These are phyloP conservation scores for Argyresthia goedartella DNA, from an alignment of 2,888 invertebrate species.

Conservation along the genomic window DNA sequence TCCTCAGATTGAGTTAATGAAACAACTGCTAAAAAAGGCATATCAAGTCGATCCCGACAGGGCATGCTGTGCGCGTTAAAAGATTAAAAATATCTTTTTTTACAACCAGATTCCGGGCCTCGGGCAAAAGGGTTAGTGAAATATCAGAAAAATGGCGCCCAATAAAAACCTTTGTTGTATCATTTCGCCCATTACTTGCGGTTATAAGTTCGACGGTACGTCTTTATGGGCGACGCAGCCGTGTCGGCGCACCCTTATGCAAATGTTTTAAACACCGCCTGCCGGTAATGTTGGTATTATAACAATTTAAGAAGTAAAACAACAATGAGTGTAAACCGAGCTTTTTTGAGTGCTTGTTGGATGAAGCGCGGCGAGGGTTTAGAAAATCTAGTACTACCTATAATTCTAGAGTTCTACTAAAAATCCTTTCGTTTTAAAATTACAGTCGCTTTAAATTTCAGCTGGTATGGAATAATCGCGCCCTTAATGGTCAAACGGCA, in stretches of 20 bases:
- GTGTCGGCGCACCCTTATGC: constrained; percentile 45
- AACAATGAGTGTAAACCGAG: constrained; percentile 41
- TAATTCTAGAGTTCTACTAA: too few species aligned
- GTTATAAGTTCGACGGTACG: constrained; percentile 51
- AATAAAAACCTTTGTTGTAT: constrained; percentile 31
- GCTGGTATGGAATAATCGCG: too few species aligned
- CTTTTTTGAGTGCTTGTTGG: neutral
- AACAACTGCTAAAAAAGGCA: neutral
- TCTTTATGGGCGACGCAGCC: constrained; percentile 51
- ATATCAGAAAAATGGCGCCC: neutral
- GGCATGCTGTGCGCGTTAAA: neutral
- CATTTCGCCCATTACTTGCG: constrained; percentile 61
- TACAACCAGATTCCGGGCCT: neutral
- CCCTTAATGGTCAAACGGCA: too few species aligned
- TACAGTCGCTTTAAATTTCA: too few species aligned
- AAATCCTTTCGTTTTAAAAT: too few species aligned
- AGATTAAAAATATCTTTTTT: neutral
- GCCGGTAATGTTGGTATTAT: constrained; percentile 55
- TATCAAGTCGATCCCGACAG: neutral
- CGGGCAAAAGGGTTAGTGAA: neutral
- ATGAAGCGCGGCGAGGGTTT: neutral
- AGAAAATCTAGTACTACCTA: too few species aligned
- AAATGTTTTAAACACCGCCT: constrained; percentile 54
- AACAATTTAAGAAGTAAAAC: constrained; percentile 68
- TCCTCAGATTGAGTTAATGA: neutral